phyloP scores from a whole-genome alignment of 2,797 vertebrate genomes.

The Mus caroli region DNA sequence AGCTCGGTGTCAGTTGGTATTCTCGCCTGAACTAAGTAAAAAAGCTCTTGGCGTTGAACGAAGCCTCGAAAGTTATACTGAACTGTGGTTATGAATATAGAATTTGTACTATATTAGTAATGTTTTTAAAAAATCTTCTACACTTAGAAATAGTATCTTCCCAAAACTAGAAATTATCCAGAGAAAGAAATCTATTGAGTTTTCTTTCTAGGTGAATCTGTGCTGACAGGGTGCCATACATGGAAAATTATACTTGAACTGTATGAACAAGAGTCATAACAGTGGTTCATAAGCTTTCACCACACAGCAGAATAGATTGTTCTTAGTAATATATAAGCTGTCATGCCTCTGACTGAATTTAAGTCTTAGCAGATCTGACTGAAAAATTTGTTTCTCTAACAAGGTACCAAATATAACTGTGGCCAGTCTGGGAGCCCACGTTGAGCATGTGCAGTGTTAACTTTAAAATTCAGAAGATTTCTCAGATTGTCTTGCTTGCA shows the following conservation, averaged over 20 bases:
- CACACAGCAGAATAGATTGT: slow-evolving; percentile 1
- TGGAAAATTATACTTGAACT: slow-evolving; percentile 13
- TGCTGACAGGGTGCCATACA: background rate
- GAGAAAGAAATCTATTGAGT: background rate
- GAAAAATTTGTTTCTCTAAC: background rate
- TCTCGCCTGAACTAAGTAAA: slow-evolving; percentile 14
- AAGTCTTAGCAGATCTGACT: background rate
- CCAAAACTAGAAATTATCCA: background rate
- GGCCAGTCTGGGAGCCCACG: background rate
- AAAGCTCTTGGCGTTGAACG: background rate
- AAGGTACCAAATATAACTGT: background rate
- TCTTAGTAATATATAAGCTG: background rate
- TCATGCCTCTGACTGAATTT: background rate
- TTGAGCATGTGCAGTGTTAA: slow-evolving; percentile 6
- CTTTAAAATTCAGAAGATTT: background rate
- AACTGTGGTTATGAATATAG: background rate
- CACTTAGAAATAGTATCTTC: slow-evolving; percentile 2
- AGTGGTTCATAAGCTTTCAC: background rate
- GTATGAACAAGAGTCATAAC: background rate
- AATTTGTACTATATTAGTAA: background rate
- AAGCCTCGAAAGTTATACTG: background rate
- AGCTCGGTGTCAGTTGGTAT: background rate
- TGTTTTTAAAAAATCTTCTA: slow-evolving; percentile 3
- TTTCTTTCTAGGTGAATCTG: slow-evolving; percentile 43
- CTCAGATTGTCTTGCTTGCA: background rate